Evolutionary conservation across 2,888 invertebrate genomes (phyloP).

Genomic region (Petrolisthes manimaculis): DNA sequence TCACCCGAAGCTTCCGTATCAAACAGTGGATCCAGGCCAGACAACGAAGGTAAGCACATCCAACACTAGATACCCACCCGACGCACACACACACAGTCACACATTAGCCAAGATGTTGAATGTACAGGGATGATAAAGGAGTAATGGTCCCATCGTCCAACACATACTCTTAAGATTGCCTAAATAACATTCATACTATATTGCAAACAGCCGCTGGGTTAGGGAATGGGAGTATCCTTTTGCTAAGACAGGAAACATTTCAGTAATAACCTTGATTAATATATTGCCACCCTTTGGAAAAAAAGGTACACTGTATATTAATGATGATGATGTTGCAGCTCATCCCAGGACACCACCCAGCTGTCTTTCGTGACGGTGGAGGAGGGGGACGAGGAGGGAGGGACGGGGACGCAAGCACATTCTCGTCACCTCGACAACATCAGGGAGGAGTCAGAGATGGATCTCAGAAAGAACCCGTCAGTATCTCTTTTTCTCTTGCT

Average conservation of each 20-base stretch:
- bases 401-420: not conserved
- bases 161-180: not conserved
- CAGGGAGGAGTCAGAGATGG: conserved; percentile 18
- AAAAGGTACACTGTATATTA: no score
- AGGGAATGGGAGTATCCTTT: no score
- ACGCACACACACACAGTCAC: not conserved
- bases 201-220: no score
- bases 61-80: no score
- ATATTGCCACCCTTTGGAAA: no score
- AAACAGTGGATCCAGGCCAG: conserved; percentile 37
- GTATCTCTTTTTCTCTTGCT: not conserved
- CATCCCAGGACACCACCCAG: conserved; percentile 30
- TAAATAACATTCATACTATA: no score
- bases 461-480: conserved; percentile 12
- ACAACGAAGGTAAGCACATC: conserved; percentile 29
- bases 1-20: conserved; percentile 49
- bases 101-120: not conserved
- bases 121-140: not conserved
- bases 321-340: conserved; percentile 11
- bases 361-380: conserved; percentile 42
- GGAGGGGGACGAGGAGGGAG: conserved; percentile 45
- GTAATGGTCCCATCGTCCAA: not conserved
- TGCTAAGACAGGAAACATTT: no score
- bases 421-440: conserved; percentile 38
- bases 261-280: no score